Conservation (phyloP, 2,888 invertebrate genomes). For the Stenolophus ochropezus region DNA sequence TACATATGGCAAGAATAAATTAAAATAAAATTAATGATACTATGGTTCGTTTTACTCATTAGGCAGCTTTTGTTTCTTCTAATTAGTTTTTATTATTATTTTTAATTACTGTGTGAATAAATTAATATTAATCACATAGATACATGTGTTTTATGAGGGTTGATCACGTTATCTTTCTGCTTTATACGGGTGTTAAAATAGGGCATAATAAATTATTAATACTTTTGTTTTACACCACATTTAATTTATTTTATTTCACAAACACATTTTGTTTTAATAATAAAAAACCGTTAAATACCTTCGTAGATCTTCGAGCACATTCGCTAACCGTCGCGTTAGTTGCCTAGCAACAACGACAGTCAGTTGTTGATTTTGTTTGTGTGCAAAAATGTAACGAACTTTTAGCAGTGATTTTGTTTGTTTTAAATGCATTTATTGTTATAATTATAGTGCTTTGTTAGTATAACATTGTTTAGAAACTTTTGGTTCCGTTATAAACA, state of each 20-base stretch:
- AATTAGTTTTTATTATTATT: conserved; percentile 30
- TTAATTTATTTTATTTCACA: too few species aligned
- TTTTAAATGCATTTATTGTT: too few species aligned
- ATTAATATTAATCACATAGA: conserved; percentile 3
- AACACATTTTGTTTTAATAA: not conserved
- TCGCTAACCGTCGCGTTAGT: too few species aligned
- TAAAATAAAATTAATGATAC: conserved; percentile 31
- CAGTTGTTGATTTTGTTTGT: too few species aligned
- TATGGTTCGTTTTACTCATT: conserved; percentile 3
- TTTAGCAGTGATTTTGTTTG: too few species aligned
- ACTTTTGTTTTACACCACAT: too few species aligned
- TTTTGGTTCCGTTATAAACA: too few species aligned
- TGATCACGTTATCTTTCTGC: not conserved
- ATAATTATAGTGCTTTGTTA: too few species aligned
- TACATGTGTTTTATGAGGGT: not conserved
- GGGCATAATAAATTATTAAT: not conserved
- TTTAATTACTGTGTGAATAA: conserved; percentile 17
- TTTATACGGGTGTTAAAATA: not conserved
- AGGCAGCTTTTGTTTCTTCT: conserved; percentile 10
- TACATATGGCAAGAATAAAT: conserved; percentile 28
- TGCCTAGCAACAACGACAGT: too few species aligned
- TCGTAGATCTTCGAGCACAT: not conserved
- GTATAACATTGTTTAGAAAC: too few species aligned
- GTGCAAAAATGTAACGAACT: too few species aligned
- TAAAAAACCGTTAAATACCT: not conserved